Percentiles rank a stretch among this genome's conserved stretches.
Conservation (phyloP, 2,113 vertebrate species). For the Azemiops feae region DNA sequence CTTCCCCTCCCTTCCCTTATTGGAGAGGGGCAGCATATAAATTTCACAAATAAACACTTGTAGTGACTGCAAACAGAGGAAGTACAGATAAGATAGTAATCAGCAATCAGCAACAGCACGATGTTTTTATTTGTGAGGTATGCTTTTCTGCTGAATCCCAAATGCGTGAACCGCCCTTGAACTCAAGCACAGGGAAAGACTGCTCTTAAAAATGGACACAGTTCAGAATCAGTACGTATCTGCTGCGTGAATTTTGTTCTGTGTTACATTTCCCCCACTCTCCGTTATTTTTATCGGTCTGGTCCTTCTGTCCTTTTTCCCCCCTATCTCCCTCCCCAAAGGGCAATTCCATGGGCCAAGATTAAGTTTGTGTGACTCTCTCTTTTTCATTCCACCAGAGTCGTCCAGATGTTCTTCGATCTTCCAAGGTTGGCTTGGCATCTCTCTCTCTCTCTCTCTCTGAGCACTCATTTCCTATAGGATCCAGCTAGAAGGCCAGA, state of each 20-base stretch:
- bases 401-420: neutral
- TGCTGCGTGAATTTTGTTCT: neutral
- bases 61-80: neutral
- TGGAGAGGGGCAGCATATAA: too few species aligned
- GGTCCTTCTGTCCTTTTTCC: neutral
- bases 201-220: neutral
- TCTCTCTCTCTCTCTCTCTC: neutral
- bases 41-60: too few species aligned
- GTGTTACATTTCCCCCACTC: neutral
- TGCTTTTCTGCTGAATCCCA: neutral
- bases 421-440: neutral
- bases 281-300: neutral
- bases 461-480: neutral
- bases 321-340: neutral
- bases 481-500: neutral
- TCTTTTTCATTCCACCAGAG: neutral
- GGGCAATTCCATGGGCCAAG: neutral
- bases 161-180: neutral
- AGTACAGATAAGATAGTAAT: neutral
- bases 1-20: too few species aligned
- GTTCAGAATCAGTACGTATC: neutral
- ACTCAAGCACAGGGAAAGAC: neutral
- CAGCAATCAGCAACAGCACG: neutral
- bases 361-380: neutral
- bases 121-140: neutral